phyloP scores from a whole-genome alignment of 1,140 invertebrate species.

The Tetranychus cinnabarinus region DNA sequence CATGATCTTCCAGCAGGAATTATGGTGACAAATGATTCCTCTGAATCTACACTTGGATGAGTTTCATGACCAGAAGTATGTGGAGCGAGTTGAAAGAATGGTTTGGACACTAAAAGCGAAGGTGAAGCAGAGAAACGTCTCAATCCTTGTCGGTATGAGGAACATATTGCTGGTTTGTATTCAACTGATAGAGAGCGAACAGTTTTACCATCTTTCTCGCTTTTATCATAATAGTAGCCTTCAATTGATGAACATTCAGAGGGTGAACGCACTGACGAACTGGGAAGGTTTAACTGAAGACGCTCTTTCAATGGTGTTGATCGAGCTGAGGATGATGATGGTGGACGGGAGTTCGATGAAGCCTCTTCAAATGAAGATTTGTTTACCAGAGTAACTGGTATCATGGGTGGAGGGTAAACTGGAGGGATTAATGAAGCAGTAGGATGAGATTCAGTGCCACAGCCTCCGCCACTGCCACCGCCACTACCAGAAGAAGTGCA shows the following conservation, averaged over 20 bases:
- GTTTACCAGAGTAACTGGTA: too few relatives aligned
- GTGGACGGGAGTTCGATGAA: too few relatives aligned
- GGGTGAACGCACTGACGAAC: too few relatives aligned
- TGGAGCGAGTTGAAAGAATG: background rate
- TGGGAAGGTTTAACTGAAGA: background rate
- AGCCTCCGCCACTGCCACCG: background rate
- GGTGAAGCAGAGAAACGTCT: conserved; percentile 6
- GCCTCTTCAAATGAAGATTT: background rate
- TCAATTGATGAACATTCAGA: too few relatives aligned
- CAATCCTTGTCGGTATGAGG: conserved; percentile 1
- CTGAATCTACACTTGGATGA: conserved; percentile 15
- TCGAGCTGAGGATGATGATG: background rate
- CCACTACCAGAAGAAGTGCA: background rate
- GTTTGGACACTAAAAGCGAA: background rate
- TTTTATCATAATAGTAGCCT: too few relatives aligned
- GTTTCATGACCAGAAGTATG: conserved; percentile 1
- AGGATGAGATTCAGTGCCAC: background rate
- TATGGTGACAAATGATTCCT: conserved; percentile 16
- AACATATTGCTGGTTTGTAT: conserved; percentile 3
- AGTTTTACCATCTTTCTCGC: background rate
- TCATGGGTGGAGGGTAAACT: too few relatives aligned
- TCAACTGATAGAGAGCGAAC: conserved; percentile 7
- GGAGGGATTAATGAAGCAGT: too few relatives aligned
- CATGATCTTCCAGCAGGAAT: conserved; percentile 59
- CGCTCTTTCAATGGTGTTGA: background rate